Conservation (phyloP, 2,888 invertebrate genomes). For the Archaeoteleia sp. region DNA sequence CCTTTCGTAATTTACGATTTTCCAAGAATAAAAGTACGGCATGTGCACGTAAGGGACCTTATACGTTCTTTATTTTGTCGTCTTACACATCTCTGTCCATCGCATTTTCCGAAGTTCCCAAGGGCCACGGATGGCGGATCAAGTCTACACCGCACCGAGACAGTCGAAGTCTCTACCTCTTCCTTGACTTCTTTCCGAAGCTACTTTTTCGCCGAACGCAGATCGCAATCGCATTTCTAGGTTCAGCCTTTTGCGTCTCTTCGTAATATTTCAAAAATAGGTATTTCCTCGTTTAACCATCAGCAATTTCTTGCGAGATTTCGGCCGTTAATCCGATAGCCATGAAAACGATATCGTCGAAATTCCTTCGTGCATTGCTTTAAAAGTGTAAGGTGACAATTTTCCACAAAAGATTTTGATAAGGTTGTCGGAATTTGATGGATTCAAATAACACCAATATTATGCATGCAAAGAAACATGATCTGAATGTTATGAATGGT, state of each 20-base stretch:
- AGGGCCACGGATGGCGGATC: slow-evolving; percentile 41
- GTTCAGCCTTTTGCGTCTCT: slow-evolving; percentile 21
- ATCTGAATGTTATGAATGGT: slow-evolving; percentile 29
- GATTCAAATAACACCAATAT: slow-evolving; percentile 33
- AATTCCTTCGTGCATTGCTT: slow-evolving; percentile 24
- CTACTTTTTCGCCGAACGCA: slow-evolving; percentile 31
- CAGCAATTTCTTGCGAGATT: too few relatives aligned
- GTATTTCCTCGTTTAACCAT: too few relatives aligned
- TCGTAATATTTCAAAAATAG: too few relatives aligned
- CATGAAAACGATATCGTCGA: slow-evolving; percentile 10
- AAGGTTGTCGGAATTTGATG: slow-evolving; percentile 23
- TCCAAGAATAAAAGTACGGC: neutral
- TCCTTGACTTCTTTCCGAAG: slow-evolving; percentile 29
- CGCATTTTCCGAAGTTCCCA: slow-evolving; percentile 55
- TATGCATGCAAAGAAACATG: slow-evolving; percentile 21
- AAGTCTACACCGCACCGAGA: slow-evolving; percentile 21
- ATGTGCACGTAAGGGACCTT: slow-evolving; percentile 12
- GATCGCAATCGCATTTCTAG: slow-evolving; percentile 51
- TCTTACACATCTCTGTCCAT: slow-evolving; percentile 46
- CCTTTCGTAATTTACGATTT: slow-evolving; percentile 15
- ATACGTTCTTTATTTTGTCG: slow-evolving; percentile 54
- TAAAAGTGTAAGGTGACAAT: neutral
- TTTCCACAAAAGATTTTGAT: slow-evolving; percentile 12
- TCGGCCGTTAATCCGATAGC: slow-evolving; percentile 25
- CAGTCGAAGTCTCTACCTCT: slow-evolving; percentile 19